Evolutionary conservation across 1,140 invertebrate genomes (phyloP).

Genomic region (Caenorhabditis elegans): DNA sequence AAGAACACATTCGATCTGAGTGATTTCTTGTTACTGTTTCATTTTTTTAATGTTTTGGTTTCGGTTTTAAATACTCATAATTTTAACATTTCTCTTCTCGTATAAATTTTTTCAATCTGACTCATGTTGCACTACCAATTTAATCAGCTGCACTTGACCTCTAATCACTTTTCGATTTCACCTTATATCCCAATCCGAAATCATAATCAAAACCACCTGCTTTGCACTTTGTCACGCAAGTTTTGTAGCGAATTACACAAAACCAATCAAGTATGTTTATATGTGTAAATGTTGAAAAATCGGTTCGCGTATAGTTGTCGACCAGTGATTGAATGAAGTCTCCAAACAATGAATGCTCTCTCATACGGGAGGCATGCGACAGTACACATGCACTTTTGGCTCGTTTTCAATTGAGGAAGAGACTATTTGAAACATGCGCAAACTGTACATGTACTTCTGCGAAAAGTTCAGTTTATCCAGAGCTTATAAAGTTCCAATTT

Average conservation of each 20-base stretch:
- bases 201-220: background rate
- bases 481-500: too few species aligned
- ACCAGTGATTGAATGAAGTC: background rate
- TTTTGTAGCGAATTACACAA: background rate
- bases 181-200: too few species aligned
- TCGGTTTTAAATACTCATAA: too few species aligned
- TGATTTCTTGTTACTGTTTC: too few species aligned
- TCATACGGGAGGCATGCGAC: background rate
- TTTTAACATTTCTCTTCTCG: too few species aligned
- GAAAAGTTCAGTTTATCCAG: too few species aligned
- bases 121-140: background rate
- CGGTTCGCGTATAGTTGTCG: background rate
- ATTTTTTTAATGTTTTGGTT: too few species aligned
- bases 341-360: background rate
- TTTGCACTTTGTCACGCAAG: background rate
- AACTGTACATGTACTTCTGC: too few species aligned
- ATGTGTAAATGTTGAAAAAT: background rate
- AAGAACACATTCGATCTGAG: too few species aligned
- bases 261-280: background rate
- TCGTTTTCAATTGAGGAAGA: background rate
- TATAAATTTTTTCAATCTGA: too few species aligned
- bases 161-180: too few species aligned
- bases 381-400: conserved; percentile 25
- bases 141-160: background rate
- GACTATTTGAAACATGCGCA: too few species aligned